phyloP scores from a whole-genome alignment of 2,888 invertebrate genomes.

The Piscicola geometra region DNA sequence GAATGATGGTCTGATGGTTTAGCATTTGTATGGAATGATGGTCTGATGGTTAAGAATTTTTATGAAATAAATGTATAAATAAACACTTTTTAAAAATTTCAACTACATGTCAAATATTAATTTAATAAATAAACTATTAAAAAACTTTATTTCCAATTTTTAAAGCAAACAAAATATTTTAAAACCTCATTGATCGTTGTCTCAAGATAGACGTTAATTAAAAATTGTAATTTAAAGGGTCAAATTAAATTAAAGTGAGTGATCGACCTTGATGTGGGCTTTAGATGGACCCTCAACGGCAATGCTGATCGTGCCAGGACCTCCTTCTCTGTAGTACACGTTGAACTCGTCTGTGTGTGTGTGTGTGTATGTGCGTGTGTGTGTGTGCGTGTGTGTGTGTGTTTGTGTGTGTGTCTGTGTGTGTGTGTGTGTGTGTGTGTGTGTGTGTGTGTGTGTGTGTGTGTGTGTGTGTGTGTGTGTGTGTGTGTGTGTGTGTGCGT shows the following conservation, averaged over 20 bases:
- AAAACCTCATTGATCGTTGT: too few species aligned
- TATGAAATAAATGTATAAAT: too few species aligned
- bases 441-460: constrained; percentile 47
- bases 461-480: constrained; percentile 28
- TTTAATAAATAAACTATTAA: too few species aligned
- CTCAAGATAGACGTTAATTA: background rate
- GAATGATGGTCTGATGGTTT: too few species aligned
- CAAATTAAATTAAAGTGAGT: background rate
- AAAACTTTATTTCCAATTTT: too few species aligned
- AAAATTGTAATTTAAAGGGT: background rate
- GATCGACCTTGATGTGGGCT: constrained; percentile 63
- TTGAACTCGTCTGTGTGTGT: constrained; percentile 62
- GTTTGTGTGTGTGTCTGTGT: constrained; percentile 47
- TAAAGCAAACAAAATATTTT: too few species aligned
- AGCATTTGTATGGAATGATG: too few species aligned
- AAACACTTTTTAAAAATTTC: too few species aligned
- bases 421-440: constrained; percentile 11
- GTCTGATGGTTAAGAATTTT: too few species aligned
- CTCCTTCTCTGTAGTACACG: constrained; percentile 95
- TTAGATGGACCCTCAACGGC: constrained; percentile 95
- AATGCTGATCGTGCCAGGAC: constrained; percentile 85
- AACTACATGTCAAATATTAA: too few species aligned
- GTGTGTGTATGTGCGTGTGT: background rate
- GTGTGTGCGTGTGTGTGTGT: constrained; percentile 10
- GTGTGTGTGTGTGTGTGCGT: constrained; percentile 7